Conservation (phyloP, 1,140 invertebrate genomes). For the Orussus abietinus region DNA sequence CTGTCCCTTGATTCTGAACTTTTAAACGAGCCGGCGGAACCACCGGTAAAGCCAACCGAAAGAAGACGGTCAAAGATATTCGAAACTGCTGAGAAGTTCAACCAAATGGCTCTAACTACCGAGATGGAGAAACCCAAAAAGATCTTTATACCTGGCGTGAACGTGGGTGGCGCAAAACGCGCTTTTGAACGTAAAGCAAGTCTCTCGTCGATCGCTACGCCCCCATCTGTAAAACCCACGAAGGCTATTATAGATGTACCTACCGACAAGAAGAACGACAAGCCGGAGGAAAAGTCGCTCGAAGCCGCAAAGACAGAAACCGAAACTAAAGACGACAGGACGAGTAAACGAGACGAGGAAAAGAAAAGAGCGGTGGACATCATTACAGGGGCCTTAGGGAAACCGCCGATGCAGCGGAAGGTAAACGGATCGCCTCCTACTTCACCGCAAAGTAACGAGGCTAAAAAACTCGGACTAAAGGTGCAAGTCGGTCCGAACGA, state of each 20-base stretch:
- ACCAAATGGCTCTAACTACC: constrained; percentile 51
- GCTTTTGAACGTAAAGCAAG: constrained; percentile 77
- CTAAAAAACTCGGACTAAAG: constrained; percentile 41
- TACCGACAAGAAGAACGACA: constrained; percentile 15
- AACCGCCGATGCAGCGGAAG: constrained; percentile 40
- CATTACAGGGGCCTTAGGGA: constrained; percentile 44
- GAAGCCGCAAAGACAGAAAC: no score
- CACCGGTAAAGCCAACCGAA: constrained; percentile 46
- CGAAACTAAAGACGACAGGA: constrained; percentile 1
- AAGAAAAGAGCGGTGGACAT: constrained; percentile 46
- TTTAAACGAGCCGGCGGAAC: constrained; percentile 25
- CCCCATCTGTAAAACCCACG: constrained; percentile 24
- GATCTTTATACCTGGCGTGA: constrained; percentile 73
- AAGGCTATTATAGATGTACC: constrained; percentile 44
- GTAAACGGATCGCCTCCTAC: constrained; percentile 35
- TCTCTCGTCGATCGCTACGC: constrained; percentile 53
- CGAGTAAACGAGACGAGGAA: constrained; percentile 3
- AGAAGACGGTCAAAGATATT: constrained; percentile 66
- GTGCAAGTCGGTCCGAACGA: constrained; percentile 46
- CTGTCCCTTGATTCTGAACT: constrained; percentile 35
- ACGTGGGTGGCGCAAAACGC: constrained; percentile 77
- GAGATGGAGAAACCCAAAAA: constrained; percentile 70
- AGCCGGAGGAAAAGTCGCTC: constrained; percentile 29
- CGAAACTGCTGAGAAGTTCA: constrained; percentile 69
- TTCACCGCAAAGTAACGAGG: constrained; percentile 29